Percentiles rank a stretch among this genome's conserved stretches.
phyloP scores from a whole-genome alignment of 2,113 vertebrate genomes.

The Thamnophis sirtalis region DNA sequence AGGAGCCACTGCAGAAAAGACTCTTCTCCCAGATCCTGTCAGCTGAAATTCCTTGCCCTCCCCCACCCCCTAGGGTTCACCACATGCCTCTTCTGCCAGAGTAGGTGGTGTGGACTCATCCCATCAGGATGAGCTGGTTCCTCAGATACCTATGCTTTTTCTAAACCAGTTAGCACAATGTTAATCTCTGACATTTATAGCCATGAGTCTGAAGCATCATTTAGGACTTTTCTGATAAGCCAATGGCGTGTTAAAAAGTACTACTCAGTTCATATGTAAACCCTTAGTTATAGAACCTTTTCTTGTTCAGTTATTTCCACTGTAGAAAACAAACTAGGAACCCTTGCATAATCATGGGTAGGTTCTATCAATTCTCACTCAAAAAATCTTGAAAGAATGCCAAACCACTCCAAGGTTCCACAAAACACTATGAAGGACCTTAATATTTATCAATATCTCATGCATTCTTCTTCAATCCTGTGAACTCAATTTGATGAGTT shows the following conservation, averaged over 20 bases:
- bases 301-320: background rate
- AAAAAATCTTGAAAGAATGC: background rate
- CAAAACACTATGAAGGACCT: background rate
- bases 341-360: background rate
- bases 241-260: background rate
- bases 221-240: background rate
- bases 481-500: background rate
- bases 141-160: background rate
- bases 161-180: background rate
- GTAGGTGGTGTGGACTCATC: background rate
- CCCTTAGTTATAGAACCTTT: background rate
- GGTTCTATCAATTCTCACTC: background rate
- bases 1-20: background rate
- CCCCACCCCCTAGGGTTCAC: background rate
- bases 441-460: background rate
- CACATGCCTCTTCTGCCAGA: background rate
- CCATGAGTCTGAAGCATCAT: background rate
- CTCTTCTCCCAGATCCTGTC: background rate
- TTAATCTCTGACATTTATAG: background rate
- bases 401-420: background rate
- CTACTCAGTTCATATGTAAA: background rate
- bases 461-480: background rate
- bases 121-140: background rate
- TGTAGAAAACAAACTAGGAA: background rate
- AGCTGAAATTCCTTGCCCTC: background rate